Conservation (phyloP, 2,797 vertebrate species). For the Arnoldichthys spilopterus region DNA sequence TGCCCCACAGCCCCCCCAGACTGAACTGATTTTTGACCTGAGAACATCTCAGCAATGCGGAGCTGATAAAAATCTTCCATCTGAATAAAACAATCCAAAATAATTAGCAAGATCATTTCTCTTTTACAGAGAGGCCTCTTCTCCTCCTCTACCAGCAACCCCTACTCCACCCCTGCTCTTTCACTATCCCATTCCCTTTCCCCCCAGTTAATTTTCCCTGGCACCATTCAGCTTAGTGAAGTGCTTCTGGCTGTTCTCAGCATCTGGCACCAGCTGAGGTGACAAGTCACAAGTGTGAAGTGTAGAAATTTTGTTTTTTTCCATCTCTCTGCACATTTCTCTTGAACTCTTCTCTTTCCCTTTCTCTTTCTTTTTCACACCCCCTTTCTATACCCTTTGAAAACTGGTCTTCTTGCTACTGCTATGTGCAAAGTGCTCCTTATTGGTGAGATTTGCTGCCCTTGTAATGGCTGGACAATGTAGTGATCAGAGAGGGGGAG, state of each 20-base stretch:
- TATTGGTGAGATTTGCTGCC: slow-evolving; percentile 71
- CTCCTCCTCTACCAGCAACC: slow-evolving; percentile 14
- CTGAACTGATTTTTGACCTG: slow-evolving; percentile 27
- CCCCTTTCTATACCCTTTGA: background rate
- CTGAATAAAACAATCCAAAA: slow-evolving; percentile 61
- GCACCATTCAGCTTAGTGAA: slow-evolving; percentile 64
- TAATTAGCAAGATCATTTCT: slow-evolving; percentile 69
- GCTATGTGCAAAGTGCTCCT: slow-evolving; percentile 69
- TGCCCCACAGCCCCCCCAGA: too few relatives aligned
- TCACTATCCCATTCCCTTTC: slow-evolving; percentile 35
- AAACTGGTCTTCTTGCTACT: background rate
- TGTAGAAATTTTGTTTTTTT: slow-evolving; percentile 53
- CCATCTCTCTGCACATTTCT: slow-evolving; percentile 10
- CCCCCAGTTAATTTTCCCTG: slow-evolving; percentile 68
- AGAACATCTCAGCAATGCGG: slow-evolving; percentile 55
- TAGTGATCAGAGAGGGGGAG: background rate
- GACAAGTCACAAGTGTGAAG: slow-evolving; percentile 63
- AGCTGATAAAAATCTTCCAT: slow-evolving; percentile 66
- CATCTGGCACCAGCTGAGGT: slow-evolving; percentile 67
- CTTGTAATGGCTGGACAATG: slow-evolving; percentile 56
- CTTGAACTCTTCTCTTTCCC: slow-evolving; percentile 36
- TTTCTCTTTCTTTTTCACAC: slow-evolving; percentile 40
- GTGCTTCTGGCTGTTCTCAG: slow-evolving; percentile 69
- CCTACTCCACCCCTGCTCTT: background rate
- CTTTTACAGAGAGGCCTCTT: slow-evolving; percentile 63